phyloP scores from a whole-genome alignment of 2,888 invertebrate genomes.

The Agrotis puta region DNA sequence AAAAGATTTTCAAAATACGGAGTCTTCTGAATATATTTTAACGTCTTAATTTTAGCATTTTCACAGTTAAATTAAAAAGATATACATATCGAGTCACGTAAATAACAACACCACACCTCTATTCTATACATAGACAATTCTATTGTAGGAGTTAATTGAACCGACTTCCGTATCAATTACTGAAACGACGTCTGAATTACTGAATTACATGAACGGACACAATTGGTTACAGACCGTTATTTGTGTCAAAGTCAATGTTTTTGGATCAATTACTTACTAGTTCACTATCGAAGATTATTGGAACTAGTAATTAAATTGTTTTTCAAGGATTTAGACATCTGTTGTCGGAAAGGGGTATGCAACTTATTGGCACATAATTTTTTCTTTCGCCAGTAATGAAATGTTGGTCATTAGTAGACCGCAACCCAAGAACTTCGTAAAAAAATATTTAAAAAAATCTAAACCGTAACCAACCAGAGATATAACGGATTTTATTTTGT shows the following conservation, averaged over 20 bases:
- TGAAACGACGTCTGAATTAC: constrained; percentile 37
- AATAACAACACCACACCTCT: not conserved
- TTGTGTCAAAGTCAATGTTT: constrained; percentile 38
- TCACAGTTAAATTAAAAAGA: not conserved
- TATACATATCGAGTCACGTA: not conserved
- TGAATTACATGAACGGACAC: constrained; percentile 9
- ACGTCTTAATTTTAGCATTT: too few species aligned
- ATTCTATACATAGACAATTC: constrained; percentile 4
- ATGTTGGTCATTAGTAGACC: too few species aligned
- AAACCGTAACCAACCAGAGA: too few species aligned
- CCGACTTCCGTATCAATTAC: constrained; percentile 46
- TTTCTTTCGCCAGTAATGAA: too few species aligned
- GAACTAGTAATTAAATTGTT: constrained; percentile 7
- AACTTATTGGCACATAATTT: too few species aligned
- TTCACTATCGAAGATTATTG: constrained; percentile 2
- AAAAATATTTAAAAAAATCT: too few species aligned
- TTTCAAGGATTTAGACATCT: not conserved
- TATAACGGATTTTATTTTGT: too few species aligned
- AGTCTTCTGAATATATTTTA: too few species aligned
- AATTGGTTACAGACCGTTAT: constrained; percentile 20
- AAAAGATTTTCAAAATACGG: not conserved
- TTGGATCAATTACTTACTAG: constrained; percentile 34
- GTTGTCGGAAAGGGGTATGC: too few species aligned
- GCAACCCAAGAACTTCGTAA: too few species aligned
- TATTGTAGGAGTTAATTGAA: constrained; percentile 36